Evolutionary conservation across 2,113 vertebrate species (phyloP).

Genomic region (Nannobrachium achirus): DNA sequence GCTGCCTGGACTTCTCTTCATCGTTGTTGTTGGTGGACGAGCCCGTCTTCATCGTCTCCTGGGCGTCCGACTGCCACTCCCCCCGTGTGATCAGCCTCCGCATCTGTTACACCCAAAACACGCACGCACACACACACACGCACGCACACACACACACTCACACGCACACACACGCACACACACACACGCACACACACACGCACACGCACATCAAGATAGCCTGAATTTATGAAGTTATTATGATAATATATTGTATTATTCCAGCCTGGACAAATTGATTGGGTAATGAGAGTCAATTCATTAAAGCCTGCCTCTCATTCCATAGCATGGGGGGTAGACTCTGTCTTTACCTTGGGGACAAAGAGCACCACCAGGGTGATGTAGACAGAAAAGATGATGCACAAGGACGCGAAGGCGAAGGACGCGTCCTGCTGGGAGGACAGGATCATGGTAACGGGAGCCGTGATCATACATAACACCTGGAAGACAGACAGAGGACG

Average conservation of each 20-base stretch:
- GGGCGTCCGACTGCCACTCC: slow-evolving; percentile 92
- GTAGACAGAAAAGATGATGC: slow-evolving; percentile 90
- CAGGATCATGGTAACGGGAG: slow-evolving; percentile 91
- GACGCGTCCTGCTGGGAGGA: slow-evolving; percentile 90
- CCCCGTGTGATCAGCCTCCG: slow-evolving; percentile 88
- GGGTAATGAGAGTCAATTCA: slow-evolving; percentile 20
- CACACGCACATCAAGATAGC: too few relatives aligned
- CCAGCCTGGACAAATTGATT: background rate
- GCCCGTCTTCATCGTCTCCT: slow-evolving; percentile 91
- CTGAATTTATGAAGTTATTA: slow-evolving; percentile 7
- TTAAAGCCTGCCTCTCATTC: background rate
- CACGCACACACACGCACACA: background rate
- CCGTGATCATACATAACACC: slow-evolving; percentile 91
- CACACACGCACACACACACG: too few relatives aligned
- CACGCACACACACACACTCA: background rate
- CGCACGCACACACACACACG: background rate
- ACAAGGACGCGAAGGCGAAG: slow-evolving; percentile 88
- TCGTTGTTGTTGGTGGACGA: slow-evolving; percentile 94
- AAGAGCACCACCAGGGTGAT: slow-evolving; percentile 92
- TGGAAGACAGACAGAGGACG: slow-evolving; percentile 41
- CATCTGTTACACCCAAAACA: slow-evolving; percentile 79
- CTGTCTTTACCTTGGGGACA: slow-evolving; percentile 88
- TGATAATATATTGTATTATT: slow-evolving; percentile 3
- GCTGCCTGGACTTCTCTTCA: slow-evolving; percentile 89
- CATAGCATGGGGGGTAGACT: background rate